These are phyloP conservation scores for Oreochromis mossambicus DNA, from an alignment of 2,797 vertebrate species.

Conservation along the genomic window DNA sequence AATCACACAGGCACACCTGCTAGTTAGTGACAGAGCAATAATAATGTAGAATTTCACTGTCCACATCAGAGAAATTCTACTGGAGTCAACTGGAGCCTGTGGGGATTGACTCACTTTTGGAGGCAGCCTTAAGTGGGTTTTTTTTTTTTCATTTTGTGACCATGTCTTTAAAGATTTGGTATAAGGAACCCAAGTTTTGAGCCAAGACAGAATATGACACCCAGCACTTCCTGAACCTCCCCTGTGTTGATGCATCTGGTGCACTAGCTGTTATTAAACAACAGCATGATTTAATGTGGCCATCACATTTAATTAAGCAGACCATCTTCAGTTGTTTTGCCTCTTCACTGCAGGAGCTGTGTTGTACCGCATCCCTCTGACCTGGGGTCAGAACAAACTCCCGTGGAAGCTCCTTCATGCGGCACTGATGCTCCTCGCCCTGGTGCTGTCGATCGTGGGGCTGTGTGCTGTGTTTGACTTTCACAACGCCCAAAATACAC, in stretches of 20 bases:
- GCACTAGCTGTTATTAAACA: background rate
- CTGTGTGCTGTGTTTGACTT: conserved; percentile 83
- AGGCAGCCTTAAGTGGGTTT: background rate
- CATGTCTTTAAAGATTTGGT: background rate
- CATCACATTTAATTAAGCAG: background rate
- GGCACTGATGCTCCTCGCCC: conserved; percentile 69
- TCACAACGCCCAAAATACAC: conserved; percentile 63
- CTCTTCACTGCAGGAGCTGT: conserved; percentile 75
- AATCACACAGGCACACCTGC: background rate
- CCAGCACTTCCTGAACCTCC: background rate
- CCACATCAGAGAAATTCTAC: background rate
- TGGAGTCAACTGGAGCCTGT: background rate
- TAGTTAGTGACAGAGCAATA: background rate
- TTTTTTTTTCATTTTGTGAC: background rate
- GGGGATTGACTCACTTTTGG: background rate
- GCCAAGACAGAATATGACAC: background rate
- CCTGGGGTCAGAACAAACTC: conserved; percentile 82
- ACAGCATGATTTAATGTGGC: background rate
- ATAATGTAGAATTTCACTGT: background rate
- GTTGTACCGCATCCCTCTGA: conserved; percentile 84
- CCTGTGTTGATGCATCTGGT: background rate
- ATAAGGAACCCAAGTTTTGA: background rate
- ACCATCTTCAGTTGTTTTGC: background rate
- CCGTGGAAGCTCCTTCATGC: conserved; percentile 88
- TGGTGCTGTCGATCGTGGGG: conserved; percentile 78